These are phyloP conservation scores for Lissonota sp. DNA, from an alignment of 2,888 invertebrate genomes.

Conservation along the genomic window DNA sequence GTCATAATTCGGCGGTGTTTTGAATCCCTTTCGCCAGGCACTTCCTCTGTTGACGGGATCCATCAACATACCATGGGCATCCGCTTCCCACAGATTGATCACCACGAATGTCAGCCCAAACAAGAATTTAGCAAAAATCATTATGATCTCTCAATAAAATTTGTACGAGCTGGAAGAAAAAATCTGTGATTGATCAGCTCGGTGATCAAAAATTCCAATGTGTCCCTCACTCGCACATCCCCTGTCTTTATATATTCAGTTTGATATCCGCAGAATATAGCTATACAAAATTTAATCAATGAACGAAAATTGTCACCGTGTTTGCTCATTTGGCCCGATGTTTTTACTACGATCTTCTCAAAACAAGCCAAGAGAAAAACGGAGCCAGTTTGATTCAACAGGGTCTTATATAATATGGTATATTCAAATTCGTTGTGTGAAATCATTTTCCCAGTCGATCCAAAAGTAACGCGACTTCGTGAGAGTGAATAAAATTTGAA, in stretches of 20 bases:
- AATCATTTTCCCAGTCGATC: too few relatives aligned
- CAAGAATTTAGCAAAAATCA: constrained; percentile 37
- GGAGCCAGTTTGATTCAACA: too few relatives aligned
- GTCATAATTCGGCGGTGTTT: constrained; percentile 82
- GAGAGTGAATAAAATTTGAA: too few relatives aligned
- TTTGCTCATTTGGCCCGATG: too few relatives aligned
- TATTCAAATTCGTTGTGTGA: too few relatives aligned
- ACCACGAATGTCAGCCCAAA: constrained; percentile 7
- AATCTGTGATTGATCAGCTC: neutral
- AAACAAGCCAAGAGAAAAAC: too few relatives aligned
- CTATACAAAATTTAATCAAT: neutral
- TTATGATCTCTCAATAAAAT: neutral
- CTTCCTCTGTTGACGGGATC: constrained; percentile 85
- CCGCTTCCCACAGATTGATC: constrained; percentile 61
- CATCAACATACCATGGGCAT: constrained; percentile 85
- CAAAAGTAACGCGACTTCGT: too few relatives aligned
- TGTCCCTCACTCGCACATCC: neutral
- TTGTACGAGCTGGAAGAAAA: neutral
- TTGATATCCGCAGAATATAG: neutral
- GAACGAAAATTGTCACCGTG: neutral
- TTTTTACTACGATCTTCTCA: too few relatives aligned
- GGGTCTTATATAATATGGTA: too few relatives aligned
- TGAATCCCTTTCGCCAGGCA: constrained; percentile 84
- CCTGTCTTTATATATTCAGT: neutral
- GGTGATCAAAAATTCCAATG: neutral